Base-by-base conservation (phyloP, 2,888 invertebrate species). In the Andricus curvator region DNA sequence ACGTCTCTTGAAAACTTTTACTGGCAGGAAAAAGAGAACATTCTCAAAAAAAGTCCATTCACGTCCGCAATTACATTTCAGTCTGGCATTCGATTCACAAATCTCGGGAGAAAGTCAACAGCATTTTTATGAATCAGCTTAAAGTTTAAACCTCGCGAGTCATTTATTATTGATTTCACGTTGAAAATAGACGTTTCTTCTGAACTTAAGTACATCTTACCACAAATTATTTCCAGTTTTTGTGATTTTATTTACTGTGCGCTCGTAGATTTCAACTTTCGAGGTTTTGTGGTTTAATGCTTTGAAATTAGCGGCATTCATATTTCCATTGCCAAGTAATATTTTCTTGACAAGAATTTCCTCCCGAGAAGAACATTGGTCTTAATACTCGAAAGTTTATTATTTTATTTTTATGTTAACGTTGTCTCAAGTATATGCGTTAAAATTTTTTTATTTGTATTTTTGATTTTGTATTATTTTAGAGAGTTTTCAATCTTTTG, bases 81-180 rank as follows among this genome's bases (percentile, higher is more conserved):
- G 25, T 62, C 13, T 25, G 25, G 62, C 62, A 62, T 25, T 62
- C 62, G n/a, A 62, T 62, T 25, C 22, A 62, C 11, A 25, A 62
- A 62, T 62, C 62, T 62, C 25, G 4, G 25, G 62, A 62, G 62
- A 62, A 62, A 62, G 62, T 62, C 13, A 25, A 13, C 4, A 62
- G 25, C 62, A 11, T 2, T 25, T 25, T 25, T 62, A 62, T 62
- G 62, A 62, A 62, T 62, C 62, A 25, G 25, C n/a, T 25, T 13
- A 22, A 62, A 25, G 13, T 62, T 56, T n/a, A n/a, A 56, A n/a
- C 56, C n/a, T 48, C 8, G 9, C n/a, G n/a, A 56, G 56, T 56
- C 56, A 56, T 56, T 56, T 56, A n/a, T 56, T n/a, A 56, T 56
- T 56, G 8, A 56, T 56, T 56, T 56, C 56, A 56, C 56, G 56